Evolutionary conservation across 2,113 vertebrate genomes (phyloP).

Genomic region (Phyllostomus discolor): DNA sequence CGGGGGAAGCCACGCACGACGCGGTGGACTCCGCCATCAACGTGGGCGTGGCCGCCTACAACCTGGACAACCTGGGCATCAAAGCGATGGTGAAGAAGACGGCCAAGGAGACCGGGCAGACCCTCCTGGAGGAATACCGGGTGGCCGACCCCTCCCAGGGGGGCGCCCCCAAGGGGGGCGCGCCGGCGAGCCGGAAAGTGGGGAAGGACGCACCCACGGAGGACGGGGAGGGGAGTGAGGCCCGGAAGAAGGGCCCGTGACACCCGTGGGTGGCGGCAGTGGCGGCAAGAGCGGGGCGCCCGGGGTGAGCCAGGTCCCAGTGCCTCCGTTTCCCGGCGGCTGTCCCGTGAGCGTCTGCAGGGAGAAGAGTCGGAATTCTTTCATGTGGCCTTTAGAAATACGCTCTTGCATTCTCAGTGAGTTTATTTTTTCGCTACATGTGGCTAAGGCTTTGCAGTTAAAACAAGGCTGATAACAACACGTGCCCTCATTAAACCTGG

Average conservation of each 20-base stretch:
- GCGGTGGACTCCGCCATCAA: conserved; percentile 96
- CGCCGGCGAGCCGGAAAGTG: neutral
- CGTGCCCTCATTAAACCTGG: conserved; percentile 39
- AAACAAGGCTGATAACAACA: conserved; percentile 41
- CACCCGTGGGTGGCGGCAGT: too few species aligned
- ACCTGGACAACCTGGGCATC: conserved; percentile 95
- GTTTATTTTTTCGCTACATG: conserved; percentile 56
- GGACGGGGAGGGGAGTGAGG: conserved; percentile 41
- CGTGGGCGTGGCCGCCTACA: conserved; percentile 93
- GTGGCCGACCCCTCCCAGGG: conserved; percentile 78
- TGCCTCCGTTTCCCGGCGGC: conserved; percentile 19
- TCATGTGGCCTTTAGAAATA: conserved; percentile 49
- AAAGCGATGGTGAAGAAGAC: conserved; percentile 96
- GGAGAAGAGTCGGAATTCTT: conserved; percentile 47
- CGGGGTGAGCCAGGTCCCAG: too few species aligned
- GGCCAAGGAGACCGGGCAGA: conserved; percentile 90
- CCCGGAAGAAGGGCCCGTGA: conserved; percentile 52
- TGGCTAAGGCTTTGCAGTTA: conserved; percentile 58
- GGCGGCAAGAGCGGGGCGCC: too few species aligned
- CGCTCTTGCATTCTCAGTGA: conserved; percentile 13
- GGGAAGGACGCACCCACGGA: conserved; percentile 63
- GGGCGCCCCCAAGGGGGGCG: conserved; percentile 51
- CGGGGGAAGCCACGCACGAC: conserved; percentile 91
- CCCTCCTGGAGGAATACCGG: conserved; percentile 93
- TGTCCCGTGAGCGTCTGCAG: neutral